phyloP scores from a whole-genome alignment of 2,888 invertebrate genomes.

The Congeria kusceri region DNA sequence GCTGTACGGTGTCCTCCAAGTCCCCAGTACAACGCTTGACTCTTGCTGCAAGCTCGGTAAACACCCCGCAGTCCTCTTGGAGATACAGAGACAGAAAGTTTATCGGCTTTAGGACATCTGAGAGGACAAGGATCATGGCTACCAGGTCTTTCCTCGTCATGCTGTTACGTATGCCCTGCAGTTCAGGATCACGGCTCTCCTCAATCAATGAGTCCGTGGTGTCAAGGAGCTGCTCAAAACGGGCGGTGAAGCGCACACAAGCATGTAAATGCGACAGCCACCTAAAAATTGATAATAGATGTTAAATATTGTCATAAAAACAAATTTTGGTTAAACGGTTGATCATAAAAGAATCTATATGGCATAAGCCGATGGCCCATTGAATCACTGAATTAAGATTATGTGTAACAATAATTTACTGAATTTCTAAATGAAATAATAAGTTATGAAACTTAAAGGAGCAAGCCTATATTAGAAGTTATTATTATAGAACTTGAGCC shows the following conservation, averaged over 20 bases:
- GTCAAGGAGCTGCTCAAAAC: slow-evolving; percentile 5
- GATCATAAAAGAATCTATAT: too few species aligned
- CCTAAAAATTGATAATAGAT: background rate
- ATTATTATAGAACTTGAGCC: too few species aligned
- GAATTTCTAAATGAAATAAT: too few species aligned
- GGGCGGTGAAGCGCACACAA: background rate
- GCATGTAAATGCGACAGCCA: slow-evolving; percentile 11
- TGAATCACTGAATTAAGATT: too few species aligned
- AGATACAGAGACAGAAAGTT: slow-evolving; percentile 4
- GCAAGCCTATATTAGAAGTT: too few species aligned
- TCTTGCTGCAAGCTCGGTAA: background rate
- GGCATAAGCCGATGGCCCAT: too few species aligned
- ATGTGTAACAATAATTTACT: too few species aligned
- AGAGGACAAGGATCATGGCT: background rate
- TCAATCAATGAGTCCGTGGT: background rate
- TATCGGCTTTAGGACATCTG: slow-evolving; percentile 9
- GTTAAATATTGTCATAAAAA: too few species aligned
- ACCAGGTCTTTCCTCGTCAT: slow-evolving; percentile 4
- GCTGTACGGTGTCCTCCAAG: background rate
- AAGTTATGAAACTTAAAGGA: too few species aligned
- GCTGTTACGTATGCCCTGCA: background rate
- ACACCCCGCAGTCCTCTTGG: slow-evolving; percentile 6
- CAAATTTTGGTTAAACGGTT: too few species aligned
- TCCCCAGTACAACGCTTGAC: background rate
- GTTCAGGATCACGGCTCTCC: background rate